A percentile compares a stretch with the other conserved stretches of the same genome.
These are phyloP conservation scores for Hydrophis major DNA, from an alignment of 2,797 vertebrate species.

Conservation along the genomic window DNA sequence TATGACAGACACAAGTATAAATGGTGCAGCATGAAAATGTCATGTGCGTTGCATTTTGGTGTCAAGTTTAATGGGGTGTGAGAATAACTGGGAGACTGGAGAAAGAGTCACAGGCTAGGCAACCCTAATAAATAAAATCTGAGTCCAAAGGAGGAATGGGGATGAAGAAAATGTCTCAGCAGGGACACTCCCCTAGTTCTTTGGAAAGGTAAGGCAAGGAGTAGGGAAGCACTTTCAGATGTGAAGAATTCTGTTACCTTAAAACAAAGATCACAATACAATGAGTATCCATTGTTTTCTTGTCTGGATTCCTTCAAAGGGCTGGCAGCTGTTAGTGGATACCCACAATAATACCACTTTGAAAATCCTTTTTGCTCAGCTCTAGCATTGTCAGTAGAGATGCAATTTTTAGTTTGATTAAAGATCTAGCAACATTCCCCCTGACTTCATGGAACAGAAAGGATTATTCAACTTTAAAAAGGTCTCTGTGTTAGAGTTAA, in stretches of 20 bases:
- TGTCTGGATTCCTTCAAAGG: neutral
- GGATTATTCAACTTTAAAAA: conserved; percentile 11
- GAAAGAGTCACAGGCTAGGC: neutral
- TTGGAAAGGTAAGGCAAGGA: neutral
- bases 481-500: conserved; percentile 41
- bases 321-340: too few relatives aligned
- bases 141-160: neutral
- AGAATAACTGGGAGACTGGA: neutral
- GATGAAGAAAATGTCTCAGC: neutral
- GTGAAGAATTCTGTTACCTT: neutral
- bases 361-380: neutral
- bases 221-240: neutral
- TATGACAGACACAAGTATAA: neutral
- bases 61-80: neutral
- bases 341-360: conserved; percentile 1
- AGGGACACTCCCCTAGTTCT: neutral
- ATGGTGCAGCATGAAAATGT: neutral
- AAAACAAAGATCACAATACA: neutral
- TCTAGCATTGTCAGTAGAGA: conserved; percentile 21
- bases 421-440: conserved; percentile 21
- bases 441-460: conserved; percentile 38
- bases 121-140: neutral
- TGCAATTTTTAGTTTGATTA: conserved; percentile 31
- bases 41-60: neutral
- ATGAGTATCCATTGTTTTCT: neutral